phyloP scores from a whole-genome alignment of 2,888 invertebrate species.

The Cryptophagus acutangulus region DNA sequence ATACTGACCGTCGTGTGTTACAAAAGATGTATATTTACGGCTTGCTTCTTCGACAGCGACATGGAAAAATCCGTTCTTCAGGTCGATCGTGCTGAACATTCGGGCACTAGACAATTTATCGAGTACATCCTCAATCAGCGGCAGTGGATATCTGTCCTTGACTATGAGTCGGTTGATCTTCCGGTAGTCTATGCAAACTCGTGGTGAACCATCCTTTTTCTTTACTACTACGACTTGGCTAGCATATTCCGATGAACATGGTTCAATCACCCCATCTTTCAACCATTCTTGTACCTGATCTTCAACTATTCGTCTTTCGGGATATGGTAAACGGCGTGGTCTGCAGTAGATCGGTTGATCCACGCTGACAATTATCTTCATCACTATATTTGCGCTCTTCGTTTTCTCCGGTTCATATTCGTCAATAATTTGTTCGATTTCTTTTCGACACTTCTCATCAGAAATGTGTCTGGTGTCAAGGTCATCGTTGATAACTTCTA shows the following conservation, averaged over 20 bases:
- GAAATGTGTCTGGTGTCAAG: too few relatives aligned
- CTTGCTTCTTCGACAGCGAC: conserved; percentile 12
- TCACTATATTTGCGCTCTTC: conserved; percentile 11
- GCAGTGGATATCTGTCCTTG: conserved; percentile 25
- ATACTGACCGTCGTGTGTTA: conserved; percentile 39
- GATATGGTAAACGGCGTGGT: conserved; percentile 22
- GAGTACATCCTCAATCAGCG: conserved; percentile 20
- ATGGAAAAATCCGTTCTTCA: conserved; percentile 15
- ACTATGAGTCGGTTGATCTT: conserved; percentile 22
- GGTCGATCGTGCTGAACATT: conserved; percentile 14
- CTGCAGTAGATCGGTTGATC: conserved; percentile 21
- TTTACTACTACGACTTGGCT: conserved; percentile 25
- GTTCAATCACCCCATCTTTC: conserved; percentile 23
- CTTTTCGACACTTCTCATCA: too few relatives aligned
- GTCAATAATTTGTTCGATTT: too few relatives aligned
- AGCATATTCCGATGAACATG: conserved; percentile 27
- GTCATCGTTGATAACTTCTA: too few relatives aligned
- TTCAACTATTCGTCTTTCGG: conserved; percentile 22
- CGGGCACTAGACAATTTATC: conserved; percentile 14
- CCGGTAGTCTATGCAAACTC: conserved; percentile 27
- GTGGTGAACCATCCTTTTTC: conserved; percentile 24
- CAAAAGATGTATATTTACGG: conserved; percentile 30
- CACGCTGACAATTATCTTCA: conserved; percentile 17
- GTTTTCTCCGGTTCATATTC: conserved; percentile 10
- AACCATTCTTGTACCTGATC: conserved; percentile 21